These are phyloP conservation scores for Chondrosia reniformis DNA, from an alignment of 37 sponge, comb jelly and placozoan genomes.

Conservation along the genomic window DNA sequence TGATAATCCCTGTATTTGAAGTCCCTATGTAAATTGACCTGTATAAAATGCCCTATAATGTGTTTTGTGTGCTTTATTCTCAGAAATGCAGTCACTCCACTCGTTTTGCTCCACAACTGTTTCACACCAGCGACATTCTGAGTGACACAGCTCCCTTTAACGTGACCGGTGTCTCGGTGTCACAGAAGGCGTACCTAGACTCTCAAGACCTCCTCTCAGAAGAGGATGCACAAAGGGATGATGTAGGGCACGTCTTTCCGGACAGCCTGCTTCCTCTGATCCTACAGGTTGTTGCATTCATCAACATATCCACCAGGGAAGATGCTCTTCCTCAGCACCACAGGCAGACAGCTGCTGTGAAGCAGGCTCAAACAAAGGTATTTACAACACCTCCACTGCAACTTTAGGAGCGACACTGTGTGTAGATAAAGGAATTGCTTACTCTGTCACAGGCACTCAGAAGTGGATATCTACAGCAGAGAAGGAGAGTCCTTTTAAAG, in stretches of 20 bases:
- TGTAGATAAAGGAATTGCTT: no score
- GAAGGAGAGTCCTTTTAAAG: neutral
- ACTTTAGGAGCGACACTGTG: no score
- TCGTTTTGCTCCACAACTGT: constrained; percentile 13
- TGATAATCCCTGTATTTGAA: no score
- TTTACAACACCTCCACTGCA: no score
- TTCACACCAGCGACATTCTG: constrained; percentile 36
- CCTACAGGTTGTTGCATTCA: no score
- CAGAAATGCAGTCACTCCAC: constrained; percentile 35
- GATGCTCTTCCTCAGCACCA: no score
- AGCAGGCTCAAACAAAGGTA: no score
- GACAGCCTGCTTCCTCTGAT: constrained; percentile 6
- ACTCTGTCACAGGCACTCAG: no score
- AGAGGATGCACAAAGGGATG: neutral
- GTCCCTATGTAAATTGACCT: no score
- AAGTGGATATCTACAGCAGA: neutral
- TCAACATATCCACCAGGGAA: no score
- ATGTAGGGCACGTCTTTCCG: neutral
- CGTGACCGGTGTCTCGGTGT: constrained; percentile 37
- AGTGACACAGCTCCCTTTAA: neutral
- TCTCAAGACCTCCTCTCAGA: constrained; percentile 13
- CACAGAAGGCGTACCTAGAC: constrained; percentile 40
- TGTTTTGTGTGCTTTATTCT: neutral
- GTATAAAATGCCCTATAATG: no score
- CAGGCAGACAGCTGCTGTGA: no score